These are phyloP conservation scores for Paratilapia polleni DNA, from an alignment of 2,113 vertebrate genomes.

Conservation along the genomic window DNA sequence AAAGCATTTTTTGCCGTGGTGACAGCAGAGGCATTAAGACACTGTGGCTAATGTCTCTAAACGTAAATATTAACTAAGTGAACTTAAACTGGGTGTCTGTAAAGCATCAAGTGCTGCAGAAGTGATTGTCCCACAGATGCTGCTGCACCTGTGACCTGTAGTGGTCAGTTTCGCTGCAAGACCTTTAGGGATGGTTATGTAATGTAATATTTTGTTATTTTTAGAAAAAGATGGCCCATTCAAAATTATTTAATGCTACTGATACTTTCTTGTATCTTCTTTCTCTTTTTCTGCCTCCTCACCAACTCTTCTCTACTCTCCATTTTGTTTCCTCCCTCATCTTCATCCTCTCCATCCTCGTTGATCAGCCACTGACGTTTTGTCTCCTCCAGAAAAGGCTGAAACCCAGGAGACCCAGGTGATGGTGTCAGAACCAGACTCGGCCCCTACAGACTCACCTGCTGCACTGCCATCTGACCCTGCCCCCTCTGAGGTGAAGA, in stretches of 20 bases:
- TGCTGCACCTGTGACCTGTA: not conserved
- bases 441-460: not conserved
- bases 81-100: not conserved
- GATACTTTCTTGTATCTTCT: not conserved
- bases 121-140: not conserved
- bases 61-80: not conserved
- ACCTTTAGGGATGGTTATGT: not conserved
- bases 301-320: not conserved
- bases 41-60: not conserved
- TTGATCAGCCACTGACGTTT: not conserved
- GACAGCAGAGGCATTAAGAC: not conserved
- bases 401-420: conserved; percentile 1
- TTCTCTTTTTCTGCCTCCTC: fast-evolving
- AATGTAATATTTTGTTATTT: not conserved
- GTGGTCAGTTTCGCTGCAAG: not conserved
- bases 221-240: not conserved
- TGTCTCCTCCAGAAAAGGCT: conserved; percentile 1
- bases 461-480: not conserved
- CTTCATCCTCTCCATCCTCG: not conserved
- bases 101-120: not conserved
- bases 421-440: conserved; percentile 33
- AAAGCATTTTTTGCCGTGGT: not conserved
- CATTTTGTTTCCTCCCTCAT: not conserved
- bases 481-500: not conserved
- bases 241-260: not conserved